Percentiles rank a stretch among this genome's conserved stretches.
phyloP scores from a whole-genome alignment of 30 jellyfish, hydroid and myxozoan species.

The Aurelia coerulea region DNA sequence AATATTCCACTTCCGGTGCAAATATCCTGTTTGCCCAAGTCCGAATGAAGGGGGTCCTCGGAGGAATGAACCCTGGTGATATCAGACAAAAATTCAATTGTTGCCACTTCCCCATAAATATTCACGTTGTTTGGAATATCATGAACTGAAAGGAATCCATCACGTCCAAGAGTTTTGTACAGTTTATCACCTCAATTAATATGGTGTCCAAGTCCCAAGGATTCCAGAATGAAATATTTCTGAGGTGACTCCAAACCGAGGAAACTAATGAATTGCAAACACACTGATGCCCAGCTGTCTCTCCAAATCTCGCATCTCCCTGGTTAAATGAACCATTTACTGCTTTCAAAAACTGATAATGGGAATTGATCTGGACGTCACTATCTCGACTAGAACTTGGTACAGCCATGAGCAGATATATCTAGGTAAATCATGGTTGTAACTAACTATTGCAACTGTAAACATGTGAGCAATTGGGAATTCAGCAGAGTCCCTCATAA shows the following conservation, averaged over 20 bases:
- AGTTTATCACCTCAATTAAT: slow-evolving; percentile 10
- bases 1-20: background rate
- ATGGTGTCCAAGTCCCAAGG: slow-evolving; percentile 23
- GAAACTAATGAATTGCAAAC: slow-evolving; percentile 37
- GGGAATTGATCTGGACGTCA: too few species aligned
- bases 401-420: too few species aligned
- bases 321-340: slow-evolving; percentile 34
- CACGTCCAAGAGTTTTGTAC: slow-evolving; percentile 7
- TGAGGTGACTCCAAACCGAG: slow-evolving; percentile 2
- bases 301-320: slow-evolving; percentile 51
- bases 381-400: too few species aligned
- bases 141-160: background rate
- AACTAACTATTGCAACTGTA: too few species aligned
- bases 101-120: background rate
- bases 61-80: background rate
- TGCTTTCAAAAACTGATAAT: background rate
- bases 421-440: too few species aligned
- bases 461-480: too few species aligned
- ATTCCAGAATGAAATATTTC: slow-evolving; percentile 12
- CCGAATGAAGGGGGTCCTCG: too few species aligned
- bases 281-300: slow-evolving; percentile 55
- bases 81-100: background rate
- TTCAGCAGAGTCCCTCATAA: too few species aligned
- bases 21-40: background rate
- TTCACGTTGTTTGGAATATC: slow-evolving; percentile 1